These are phyloP conservation scores for Setophaga kirtlandii DNA, from an alignment of 2,113 vertebrate genomes.

Conservation along the genomic window DNA sequence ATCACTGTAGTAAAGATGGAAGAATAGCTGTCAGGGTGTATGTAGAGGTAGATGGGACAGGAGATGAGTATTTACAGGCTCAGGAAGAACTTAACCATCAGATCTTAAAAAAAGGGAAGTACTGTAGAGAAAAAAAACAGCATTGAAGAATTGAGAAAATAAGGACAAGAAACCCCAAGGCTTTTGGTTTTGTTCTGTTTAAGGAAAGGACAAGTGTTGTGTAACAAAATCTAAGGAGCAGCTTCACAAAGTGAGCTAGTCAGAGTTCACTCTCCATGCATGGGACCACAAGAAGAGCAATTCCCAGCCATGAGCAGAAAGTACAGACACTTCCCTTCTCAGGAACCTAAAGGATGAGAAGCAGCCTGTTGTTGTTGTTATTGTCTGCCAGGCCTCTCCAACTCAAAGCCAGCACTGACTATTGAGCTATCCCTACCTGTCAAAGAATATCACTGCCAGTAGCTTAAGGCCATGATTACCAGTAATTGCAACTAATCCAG, in stretches of 20 bases:
- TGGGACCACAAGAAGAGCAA: not conserved
- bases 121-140: too few relatives aligned
- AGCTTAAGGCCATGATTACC: not conserved
- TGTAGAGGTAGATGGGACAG: not conserved
- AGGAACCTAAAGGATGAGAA: not conserved
- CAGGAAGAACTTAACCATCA: not conserved
- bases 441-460: not conserved
- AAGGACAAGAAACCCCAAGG: not conserved
- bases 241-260: not conserved
- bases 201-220: not conserved
- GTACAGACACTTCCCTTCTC: not conserved
- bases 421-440: not conserved
- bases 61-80: not conserved
- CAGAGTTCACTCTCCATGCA: not conserved
- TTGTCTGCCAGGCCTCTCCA: not conserved
- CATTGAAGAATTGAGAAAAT: not conserved
- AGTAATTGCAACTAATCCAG: not conserved
- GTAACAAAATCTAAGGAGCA: not conserved
- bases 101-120: not conserved
- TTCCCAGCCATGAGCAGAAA: not conserved
- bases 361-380: not conserved
- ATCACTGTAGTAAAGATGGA: not conserved
- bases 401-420: not conserved
- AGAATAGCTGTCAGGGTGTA: not conserved
- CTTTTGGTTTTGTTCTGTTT: not conserved